phyloP scores from a whole-genome alignment of 2,888 invertebrate genomes.

The Automeris io region DNA sequence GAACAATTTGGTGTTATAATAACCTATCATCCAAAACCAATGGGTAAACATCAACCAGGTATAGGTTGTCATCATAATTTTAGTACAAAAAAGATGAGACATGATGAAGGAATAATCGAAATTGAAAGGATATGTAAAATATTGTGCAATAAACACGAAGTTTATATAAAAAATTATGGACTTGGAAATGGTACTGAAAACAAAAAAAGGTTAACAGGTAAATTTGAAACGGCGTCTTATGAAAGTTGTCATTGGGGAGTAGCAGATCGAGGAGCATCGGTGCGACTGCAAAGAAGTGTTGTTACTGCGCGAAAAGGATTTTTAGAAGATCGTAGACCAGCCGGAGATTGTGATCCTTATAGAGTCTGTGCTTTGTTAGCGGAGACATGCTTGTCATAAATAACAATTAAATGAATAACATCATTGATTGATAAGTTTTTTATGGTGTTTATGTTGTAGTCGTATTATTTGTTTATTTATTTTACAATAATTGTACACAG shows the following conservation, averaged over 20 bases:
- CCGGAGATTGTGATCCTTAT: slow-evolving; percentile 95
- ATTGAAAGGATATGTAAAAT: slow-evolving; percentile 95
- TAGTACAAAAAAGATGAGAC: slow-evolving; percentile 90
- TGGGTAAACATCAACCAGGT: slow-evolving; percentile 90
- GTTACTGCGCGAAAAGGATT: slow-evolving; percentile 92
- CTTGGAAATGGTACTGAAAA: slow-evolving; percentile 93
- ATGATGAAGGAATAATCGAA: slow-evolving; percentile 80
- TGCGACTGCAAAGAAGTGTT: slow-evolving; percentile 94
- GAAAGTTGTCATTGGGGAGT: slow-evolving; percentile 91
- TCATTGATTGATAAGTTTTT: neutral
- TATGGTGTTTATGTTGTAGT: too few species aligned
- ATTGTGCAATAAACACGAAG: slow-evolving; percentile 53
- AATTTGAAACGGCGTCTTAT: slow-evolving; percentile 95
- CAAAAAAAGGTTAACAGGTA: slow-evolving; percentile 93
- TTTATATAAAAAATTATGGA: slow-evolving; percentile 95
- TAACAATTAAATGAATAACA: neutral
- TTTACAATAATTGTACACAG: too few species aligned
- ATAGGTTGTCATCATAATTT: slow-evolving; percentile 94
- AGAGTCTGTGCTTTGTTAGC: slow-evolving; percentile 68
- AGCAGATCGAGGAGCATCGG: slow-evolving; percentile 93
- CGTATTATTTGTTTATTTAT: too few species aligned
- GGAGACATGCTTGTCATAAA: slow-evolving; percentile 33
- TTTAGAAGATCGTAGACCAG: slow-evolving; percentile 94
- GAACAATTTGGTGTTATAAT: slow-evolving; percentile 89
- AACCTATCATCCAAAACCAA: slow-evolving; percentile 83